Base-by-base conservation (phyloP, 1,140 invertebrate genomes). In the Mamestra configurata region DNA sequence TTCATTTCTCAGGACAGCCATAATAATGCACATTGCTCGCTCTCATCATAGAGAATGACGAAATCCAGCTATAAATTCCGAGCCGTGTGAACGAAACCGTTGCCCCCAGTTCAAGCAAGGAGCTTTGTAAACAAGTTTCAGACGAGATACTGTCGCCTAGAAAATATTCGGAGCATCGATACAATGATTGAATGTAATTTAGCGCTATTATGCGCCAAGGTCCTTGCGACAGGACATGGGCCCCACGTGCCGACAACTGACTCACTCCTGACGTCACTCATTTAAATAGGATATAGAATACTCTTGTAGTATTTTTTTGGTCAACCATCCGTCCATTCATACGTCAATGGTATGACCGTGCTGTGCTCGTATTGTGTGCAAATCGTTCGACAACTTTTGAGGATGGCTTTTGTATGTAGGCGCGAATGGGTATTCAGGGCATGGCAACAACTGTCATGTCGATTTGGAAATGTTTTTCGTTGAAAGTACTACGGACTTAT, bases 291-390 rank as follows among this genome's bases (percentile, higher is more conserved):
- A 66, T 73, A 81, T 80, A 79, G 70, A 71, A 80, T 78, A 84
- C 77, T 79, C 40, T 80, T 72, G 59, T 82, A 83, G 80, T 84
- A 79, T 85, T 86, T 86, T 85, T 88, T 86, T 89, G 84, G 86
- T 53, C 81, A 85, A 70, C 82, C 86, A 87, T 90, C 89, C 89
- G 86, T 85, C 87, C 87, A 89, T 89, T 90, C 83, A 87, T 87
- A 77, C 84, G 80, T 70, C 46, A 40, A 64, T 57, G 61, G 46
- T 76, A 31, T 66, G 49, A 55, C 49, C 71, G 51, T 51, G 71
- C 61, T 72, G 66, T 80, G 11, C 27, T 27, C 8, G 37, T 57
- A 84, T 84, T 82, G 81, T 84, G 71, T 84, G 83, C 71, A 71
- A 84, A 84, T 84, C 64, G 68, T n/a, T 59, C 55, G 75, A 43